Percentiles rank a stretch among this genome's conserved stretches.
Evolutionary conservation across 2,113 vertebrate genomes (phyloP).

Genomic region (Todiramphus saurophagus): DNA sequence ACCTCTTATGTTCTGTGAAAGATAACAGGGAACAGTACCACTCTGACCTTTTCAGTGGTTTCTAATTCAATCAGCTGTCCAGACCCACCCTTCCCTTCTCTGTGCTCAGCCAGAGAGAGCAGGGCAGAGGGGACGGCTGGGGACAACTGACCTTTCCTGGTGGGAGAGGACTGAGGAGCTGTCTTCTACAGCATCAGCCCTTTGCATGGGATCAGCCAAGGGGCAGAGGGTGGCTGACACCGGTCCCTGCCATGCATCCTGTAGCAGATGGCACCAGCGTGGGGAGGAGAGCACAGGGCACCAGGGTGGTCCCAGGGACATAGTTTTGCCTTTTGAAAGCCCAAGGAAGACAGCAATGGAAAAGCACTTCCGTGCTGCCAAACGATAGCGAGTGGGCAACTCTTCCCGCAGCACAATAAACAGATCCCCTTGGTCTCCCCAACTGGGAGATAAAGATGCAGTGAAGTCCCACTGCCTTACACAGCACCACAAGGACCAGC

Average conservation of each 20-base stretch:
- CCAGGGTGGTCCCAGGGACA: not conserved
- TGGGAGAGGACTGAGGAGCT: not conserved
- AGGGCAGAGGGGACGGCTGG: not conserved
- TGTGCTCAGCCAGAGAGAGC: accelerated
- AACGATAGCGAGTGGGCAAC: accelerated
- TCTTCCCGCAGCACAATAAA: not conserved
- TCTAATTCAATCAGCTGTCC: not conserved
- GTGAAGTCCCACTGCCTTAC: not conserved
- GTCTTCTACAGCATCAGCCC: not conserved
- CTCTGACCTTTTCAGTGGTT: not conserved
- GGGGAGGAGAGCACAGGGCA: not conserved
- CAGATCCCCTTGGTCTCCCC: not conserved
- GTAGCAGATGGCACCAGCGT: accelerated
- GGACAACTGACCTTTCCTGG: not conserved
- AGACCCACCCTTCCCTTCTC: not conserved
- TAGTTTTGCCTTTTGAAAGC: not conserved
- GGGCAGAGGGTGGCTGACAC: not conserved
- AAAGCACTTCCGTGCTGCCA: not conserved
- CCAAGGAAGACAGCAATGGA: not conserved
- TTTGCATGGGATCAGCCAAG: not conserved
- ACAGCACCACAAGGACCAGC: not conserved
- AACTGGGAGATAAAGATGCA: not conserved
- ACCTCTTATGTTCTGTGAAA: not conserved
- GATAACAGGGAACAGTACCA: not conserved
- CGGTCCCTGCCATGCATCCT: not conserved